Conservation (phyloP, 2,888 invertebrate species). For the Invenusta paracnida region DNA sequence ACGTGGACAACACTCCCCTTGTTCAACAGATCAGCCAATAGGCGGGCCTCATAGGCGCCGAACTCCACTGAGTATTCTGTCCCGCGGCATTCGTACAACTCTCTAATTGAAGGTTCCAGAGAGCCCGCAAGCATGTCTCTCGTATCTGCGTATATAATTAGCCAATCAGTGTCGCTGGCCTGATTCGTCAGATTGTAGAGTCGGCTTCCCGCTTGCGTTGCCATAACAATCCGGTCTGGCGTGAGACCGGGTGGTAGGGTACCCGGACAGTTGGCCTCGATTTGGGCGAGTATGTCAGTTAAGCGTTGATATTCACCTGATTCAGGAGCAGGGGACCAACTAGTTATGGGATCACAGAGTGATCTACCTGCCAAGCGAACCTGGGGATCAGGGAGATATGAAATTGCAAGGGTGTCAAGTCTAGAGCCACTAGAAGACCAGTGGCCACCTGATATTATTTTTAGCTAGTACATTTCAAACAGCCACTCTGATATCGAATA, state of each 20-base stretch:
- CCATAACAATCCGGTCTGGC: constrained; percentile 52
- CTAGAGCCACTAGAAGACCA: no score
- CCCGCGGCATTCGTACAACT: constrained; percentile 52
- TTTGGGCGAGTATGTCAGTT: neutral
- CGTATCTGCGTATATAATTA: constrained; percentile 51
- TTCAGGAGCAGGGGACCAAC: neutral
- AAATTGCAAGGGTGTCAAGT: no score
- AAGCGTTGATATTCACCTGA: neutral
- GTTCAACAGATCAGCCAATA: constrained; percentile 54
- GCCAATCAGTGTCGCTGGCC: constrained; percentile 54
- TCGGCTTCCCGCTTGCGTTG: constrained; percentile 54
- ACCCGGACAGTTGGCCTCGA: neutral
- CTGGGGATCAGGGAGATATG: no score
- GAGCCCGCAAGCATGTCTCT: constrained; percentile 48
- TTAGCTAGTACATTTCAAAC: no score
- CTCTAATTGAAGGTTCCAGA: constrained; percentile 45
- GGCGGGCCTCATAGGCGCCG: constrained; percentile 54
- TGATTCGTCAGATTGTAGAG: constrained; percentile 54
- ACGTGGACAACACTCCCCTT: constrained; percentile 57
- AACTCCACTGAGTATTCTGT: constrained; percentile 52
- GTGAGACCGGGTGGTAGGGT: neutral
- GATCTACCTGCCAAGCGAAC: neutral
- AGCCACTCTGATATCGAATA: no score
- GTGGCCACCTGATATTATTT: no score
- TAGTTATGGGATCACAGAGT: neutral